Conservation (phyloP, 1,140 invertebrate species). For the Euura lappo region DNA sequence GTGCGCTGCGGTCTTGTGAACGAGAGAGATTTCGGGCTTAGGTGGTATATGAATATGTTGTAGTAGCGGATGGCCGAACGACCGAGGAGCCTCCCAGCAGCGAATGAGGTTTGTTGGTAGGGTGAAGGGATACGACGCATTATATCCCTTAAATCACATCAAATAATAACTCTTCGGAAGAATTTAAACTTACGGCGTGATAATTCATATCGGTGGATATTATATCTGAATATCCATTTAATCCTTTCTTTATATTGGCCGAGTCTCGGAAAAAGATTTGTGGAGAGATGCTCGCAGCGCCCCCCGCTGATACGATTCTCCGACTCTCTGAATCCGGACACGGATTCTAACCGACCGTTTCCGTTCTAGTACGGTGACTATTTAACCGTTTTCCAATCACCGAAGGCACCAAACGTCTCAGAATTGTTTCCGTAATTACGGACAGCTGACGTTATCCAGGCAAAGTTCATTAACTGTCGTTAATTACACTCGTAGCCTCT, state of each 20-base stretch:
- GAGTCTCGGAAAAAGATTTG: slow-evolving; percentile 39
- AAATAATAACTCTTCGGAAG: slow-evolving; percentile 37
- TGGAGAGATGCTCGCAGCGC: slow-evolving; percentile 31
- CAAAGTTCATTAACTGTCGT: too few relatives aligned
- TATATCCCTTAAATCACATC: slow-evolving; percentile 29
- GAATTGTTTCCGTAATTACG: too few relatives aligned
- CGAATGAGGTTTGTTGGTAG: neutral
- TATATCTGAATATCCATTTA: slow-evolving; percentile 42
- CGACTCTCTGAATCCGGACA: slow-evolving; percentile 27
- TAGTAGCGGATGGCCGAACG: neutral
- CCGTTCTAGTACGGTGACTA: neutral
- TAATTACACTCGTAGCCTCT: too few relatives aligned
- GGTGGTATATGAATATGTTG: neutral
- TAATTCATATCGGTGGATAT: slow-evolving; percentile 47
- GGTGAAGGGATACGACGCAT: neutral
- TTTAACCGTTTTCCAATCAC: too few relatives aligned
- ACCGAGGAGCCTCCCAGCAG: neutral
- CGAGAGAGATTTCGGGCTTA: neutral
- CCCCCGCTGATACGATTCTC: slow-evolving; percentile 30
- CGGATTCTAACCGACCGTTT: slow-evolving; percentile 20
- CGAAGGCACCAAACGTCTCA: too few relatives aligned
- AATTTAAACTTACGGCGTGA: slow-evolving; percentile 41
- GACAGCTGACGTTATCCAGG: too few relatives aligned
- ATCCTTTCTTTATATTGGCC: slow-evolving; percentile 47
- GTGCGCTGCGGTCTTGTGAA: neutral